These are phyloP conservation scores for Scatophagus argus DNA, from an alignment of 2,113 vertebrate species.

Conservation along the genomic window DNA sequence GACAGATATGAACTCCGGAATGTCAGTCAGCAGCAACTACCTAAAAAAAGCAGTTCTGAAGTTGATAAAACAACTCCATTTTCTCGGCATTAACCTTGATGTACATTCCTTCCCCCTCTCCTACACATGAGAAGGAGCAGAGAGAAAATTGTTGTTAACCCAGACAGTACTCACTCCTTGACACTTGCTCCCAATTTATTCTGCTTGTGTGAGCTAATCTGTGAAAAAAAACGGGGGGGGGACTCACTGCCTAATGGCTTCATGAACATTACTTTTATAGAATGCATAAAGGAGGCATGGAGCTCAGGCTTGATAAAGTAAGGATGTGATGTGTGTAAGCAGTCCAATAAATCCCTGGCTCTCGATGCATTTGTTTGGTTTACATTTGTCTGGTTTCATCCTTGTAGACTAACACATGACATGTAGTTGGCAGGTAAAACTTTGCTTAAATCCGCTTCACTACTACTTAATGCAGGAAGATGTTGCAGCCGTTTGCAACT, in stretches of 20 bases:
- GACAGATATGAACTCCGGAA: constrained; percentile 30
- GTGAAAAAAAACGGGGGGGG: constrained; percentile 9
- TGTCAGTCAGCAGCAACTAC: constrained; percentile 27
- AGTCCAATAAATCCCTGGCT: constrained; percentile 31
- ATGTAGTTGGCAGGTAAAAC: constrained; percentile 55
- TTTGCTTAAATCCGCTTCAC: constrained; percentile 55
- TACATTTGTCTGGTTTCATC: constrained; percentile 63
- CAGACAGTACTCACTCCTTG: constrained; percentile 51
- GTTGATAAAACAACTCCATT: constrained; percentile 50
- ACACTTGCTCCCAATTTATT: constrained; percentile 68
- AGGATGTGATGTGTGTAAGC: constrained; percentile 30
- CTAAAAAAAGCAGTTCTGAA: constrained; percentile 10
- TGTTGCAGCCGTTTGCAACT: constrained; percentile 58
- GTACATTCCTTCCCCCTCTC: constrained; percentile 23
- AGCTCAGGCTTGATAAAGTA: constrained; percentile 24
- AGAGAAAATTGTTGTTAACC: constrained; percentile 49
- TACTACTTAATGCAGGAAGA: constrained; percentile 57
- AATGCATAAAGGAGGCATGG: constrained; percentile 2
- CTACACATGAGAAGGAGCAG: constrained; percentile 41
- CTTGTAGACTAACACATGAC: constrained; percentile 45
- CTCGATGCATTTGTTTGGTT: constrained; percentile 54
- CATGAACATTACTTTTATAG: constrained; percentile 27
- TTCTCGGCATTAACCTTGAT: constrained; percentile 49
- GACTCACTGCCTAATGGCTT: constrained; percentile 43
- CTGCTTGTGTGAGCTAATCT: constrained; percentile 63